phyloP scores from a whole-genome alignment of 2,797 vertebrate species.

The Champsocephalus gunnari region DNA sequence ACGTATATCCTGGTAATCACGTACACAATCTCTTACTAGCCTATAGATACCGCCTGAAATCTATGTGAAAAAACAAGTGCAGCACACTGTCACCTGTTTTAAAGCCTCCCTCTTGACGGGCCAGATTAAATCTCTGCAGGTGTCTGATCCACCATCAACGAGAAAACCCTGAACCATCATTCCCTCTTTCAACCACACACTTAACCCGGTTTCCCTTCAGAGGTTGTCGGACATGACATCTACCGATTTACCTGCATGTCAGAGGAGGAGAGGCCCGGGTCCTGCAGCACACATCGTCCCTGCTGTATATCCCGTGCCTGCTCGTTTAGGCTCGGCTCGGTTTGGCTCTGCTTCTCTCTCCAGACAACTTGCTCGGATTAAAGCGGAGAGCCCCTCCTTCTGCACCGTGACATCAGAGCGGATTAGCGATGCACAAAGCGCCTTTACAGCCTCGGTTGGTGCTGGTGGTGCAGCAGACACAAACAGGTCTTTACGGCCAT shows the following conservation, averaged over 20 bases:
- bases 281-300: conserved; percentile 59
- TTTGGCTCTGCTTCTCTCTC: conserved; percentile 45
- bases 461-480: conserved; percentile 32
- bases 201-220: neutral
- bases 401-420: conserved; percentile 83
- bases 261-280: conserved; percentile 59
- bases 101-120: neutral
- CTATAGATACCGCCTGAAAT: neutral
- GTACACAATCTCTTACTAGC: neutral
- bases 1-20: neutral
- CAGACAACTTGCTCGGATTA: conserved; percentile 76
- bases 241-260: conserved; percentile 76
- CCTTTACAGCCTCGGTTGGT: conserved; percentile 67
- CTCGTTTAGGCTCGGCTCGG: conserved; percentile 36
- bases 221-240: conserved; percentile 9
- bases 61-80: conserved; percentile 1
- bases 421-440: conserved; percentile 83
- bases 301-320: conserved; percentile 13
- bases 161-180: neutral
- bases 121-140: conserved; percentile 40
- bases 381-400: conserved; percentile 73
- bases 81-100: conserved; percentile 44
- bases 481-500: conserved; percentile 14
- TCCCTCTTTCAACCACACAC: conserved; percentile 7
- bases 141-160: conserved; percentile 58